Percentiles rank a stretch among this genome's conserved stretches.
Conservation (phyloP, 2,888 invertebrate genomes). For the Colletes collaris region DNA sequence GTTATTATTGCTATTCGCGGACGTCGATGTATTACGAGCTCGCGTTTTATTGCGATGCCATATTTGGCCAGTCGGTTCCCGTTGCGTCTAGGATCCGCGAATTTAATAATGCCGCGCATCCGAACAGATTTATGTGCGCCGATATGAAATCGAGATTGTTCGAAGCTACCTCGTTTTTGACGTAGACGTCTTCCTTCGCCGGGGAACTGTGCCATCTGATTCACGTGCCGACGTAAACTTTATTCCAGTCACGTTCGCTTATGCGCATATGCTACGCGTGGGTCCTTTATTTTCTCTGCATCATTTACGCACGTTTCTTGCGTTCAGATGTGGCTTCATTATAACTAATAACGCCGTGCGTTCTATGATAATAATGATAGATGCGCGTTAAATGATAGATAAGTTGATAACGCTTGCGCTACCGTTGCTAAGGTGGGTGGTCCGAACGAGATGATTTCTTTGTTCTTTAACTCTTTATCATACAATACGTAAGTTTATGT, state of each 20-base stretch:
- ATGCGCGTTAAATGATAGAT: constrained; percentile 23
- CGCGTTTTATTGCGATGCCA: constrained; percentile 33
- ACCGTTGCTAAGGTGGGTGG: constrained; percentile 9
- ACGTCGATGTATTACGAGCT: constrained; percentile 43
- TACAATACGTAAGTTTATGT: too few relatives aligned
- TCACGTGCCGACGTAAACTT: constrained; percentile 39
- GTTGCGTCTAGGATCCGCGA: constrained; percentile 30
- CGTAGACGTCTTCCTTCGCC: constrained; percentile 54
- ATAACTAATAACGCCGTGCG: constrained; percentile 54
- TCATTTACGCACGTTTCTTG: constrained; percentile 55
- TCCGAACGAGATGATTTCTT: too few relatives aligned
- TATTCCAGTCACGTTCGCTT: constrained; percentile 57
- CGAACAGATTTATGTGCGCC: constrained; percentile 49
- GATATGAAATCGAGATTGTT: constrained; percentile 60
- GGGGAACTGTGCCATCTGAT: constrained; percentile 55
- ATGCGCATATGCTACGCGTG: constrained; percentile 42
- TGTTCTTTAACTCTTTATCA: too few relatives aligned
- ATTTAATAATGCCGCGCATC: constrained; percentile 52
- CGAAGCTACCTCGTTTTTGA: constrained; percentile 51
- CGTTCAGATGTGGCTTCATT: constrained; percentile 52
- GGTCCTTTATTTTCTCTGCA: constrained; percentile 47
- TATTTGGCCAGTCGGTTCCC: constrained; percentile 30
- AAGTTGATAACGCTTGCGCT: constrained; percentile 43
- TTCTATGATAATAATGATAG: constrained; percentile 40
- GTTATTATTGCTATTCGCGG: neutral